Evolutionary conservation across 2,888 invertebrate species (phyloP), one percentile per base, ranked within the genome.

Genomic region (Mamestra brassicae): DNA sequence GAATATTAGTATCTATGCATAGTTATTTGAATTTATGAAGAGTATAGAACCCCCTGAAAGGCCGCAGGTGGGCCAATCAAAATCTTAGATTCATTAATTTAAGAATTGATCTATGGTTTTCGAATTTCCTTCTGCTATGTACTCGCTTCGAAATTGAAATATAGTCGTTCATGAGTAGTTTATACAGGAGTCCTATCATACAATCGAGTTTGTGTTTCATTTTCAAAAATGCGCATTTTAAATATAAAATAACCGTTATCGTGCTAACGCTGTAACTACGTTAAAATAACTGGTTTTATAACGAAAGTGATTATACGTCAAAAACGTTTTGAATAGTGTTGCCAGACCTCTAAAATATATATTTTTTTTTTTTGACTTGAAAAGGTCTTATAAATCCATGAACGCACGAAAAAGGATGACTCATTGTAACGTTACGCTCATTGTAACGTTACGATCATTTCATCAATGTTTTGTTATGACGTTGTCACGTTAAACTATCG

Each of bases 231-330:
- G 70, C 78, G 78, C 80, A 72, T 67, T 80, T 73, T 58, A 74
- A 42, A 15, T 62, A 63, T 42, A 67, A 81, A 82, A 73, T 80
- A 74, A 63, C 71, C 64, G 77, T 72, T 76, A 52, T 11, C 79
- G 76, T 84, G 76, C 76, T 85, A 84, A 84, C 80, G 58, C 63
- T 67, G 38, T 52, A 54, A 79, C 68, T 78, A 77, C 57, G 63
- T 69, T 70, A 65, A 76, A 85, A 76, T 77, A 76, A 69, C 71
- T 69, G 54, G 55, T 67, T 72, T 47, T 63, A 85, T 91, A 89
- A 91, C 85, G 94, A 93, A 93, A 93, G 93, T 93, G 94, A 91
- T 93, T 93, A 93, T 93, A 78, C 78, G 81, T 80, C 82, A 71
- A 74, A 71, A 77, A 73, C 68, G 63, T 83, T 83, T 68, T 65